These are phyloP conservation scores for Platysternon megacephalum DNA, from an alignment of 2,113 vertebrate species.

Conservation along the genomic window DNA sequence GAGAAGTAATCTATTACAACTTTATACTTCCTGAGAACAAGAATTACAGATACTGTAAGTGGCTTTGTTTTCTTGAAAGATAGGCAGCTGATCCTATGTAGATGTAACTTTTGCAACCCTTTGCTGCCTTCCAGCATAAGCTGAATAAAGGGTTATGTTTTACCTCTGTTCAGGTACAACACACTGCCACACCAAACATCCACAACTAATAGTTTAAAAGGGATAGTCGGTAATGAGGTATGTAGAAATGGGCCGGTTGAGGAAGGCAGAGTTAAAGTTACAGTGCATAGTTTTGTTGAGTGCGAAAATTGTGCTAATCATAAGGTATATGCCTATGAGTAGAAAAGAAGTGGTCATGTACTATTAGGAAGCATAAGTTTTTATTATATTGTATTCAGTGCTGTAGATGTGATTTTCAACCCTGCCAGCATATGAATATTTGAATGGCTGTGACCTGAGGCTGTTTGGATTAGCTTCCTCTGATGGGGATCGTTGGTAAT, in stretches of 20 bases:
- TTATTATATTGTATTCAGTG: neutral
- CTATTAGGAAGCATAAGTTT: neutral
- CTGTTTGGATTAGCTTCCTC: neutral
- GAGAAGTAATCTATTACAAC: neutral
- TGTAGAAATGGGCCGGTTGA: neutral
- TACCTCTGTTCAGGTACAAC: neutral
- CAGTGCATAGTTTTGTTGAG: neutral
- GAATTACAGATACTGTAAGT: constrained; percentile 10
- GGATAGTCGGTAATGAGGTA: neutral
- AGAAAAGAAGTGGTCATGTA: neutral
- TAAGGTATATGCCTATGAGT: neutral
- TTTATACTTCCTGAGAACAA: neutral
- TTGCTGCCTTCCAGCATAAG: neutral
- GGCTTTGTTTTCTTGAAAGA: neutral
- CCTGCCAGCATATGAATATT: neutral
- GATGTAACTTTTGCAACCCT: neutral
- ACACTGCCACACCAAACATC: neutral
- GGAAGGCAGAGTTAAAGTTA: neutral
- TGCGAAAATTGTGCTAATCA: neutral
- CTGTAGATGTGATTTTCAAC: neutral
- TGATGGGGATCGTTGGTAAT: neutral
- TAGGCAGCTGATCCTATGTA: neutral
- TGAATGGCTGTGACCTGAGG: neutral
- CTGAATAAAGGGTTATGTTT: neutral
- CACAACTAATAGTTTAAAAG: neutral